Base-by-base conservation (phyloP, 2,888 invertebrate genomes). In the Emmelina monodactyla region DNA sequence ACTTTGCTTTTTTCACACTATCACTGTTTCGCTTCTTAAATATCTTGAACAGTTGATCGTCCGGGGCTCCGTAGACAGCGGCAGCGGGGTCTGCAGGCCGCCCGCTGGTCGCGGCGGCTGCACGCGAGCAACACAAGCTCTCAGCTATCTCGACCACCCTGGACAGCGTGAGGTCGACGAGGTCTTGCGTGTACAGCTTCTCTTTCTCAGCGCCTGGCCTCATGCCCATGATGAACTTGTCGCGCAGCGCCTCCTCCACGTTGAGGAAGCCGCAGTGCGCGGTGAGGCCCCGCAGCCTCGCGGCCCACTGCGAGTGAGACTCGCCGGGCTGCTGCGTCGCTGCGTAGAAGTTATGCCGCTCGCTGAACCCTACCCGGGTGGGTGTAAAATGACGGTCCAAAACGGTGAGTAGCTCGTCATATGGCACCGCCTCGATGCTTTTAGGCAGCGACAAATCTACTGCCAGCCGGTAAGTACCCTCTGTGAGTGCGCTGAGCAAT, bases 301-400 rank as follows among this genome's bases (percentile, higher is more conserved):
- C 43, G n/a, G 41, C 40, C 40, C 41, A 41, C 15, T 41, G 37
- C 5, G 37, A n/a, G 33, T 35, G 15, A 4, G 16, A 9, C 14
- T 39, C 39, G 10, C 35, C 33, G 3, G 14, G 9, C 9, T 19
- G 25, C 16, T 39, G 39, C 2, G n/a, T 11, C 15, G 38, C 35
- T 6, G 30, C 15, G 22, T 35, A 35, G 25, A 38, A 38, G 5
- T n/a, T n/a, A n/a, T 25, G 14, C 2, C 43, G 35, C 10, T 45
- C 45, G 3, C 39, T 37, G 28, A 46, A 49, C 2, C 45, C 45
- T 5, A 37, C 25, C 1, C 39, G 33, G 16, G 41, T 45, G 13
- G 45, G 42, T 1, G 36, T 41, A 34, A 47, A 47, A 19, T 47
- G 44, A 1, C 14, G 19, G 28, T 47, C 47, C 10, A 47, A 28